Conservation (phyloP, 2,888 invertebrate species). For the Epistrophella euchroma region DNA sequence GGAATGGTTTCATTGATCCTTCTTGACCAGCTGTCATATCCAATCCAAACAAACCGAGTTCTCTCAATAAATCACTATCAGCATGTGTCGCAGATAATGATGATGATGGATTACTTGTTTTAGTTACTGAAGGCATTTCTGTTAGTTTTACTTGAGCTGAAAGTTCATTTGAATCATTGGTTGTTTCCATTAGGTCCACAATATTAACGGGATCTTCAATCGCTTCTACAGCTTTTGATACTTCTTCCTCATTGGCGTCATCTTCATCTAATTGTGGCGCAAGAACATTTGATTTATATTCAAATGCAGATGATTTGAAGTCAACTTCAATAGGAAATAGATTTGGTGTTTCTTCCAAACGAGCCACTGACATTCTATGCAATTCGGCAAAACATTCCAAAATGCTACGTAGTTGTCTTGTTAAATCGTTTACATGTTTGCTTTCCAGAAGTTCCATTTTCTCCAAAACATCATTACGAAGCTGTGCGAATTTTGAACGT, state of each 20-base stretch:
- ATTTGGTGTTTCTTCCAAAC: conserved; percentile 89
- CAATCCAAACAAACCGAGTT: conserved; percentile 86
- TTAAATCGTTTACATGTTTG: conserved; percentile 98
- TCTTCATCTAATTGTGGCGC: conserved; percentile 82
- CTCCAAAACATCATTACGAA: conserved; percentile 95
- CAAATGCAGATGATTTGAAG: conserved; percentile 95
- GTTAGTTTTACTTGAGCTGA: conserved; percentile 30
- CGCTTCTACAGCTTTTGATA: conserved; percentile 79
- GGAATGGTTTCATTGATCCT: neutral
- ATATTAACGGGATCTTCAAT: conserved; percentile 80
- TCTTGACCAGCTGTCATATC: conserved; percentile 78
- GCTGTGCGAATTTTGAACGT: conserved; percentile 91
- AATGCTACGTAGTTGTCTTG: conserved; percentile 92
- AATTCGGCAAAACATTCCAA: conserved; percentile 92
- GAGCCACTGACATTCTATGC: conserved; percentile 88
- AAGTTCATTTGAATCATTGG: conserved; percentile 40
- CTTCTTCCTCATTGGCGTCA: conserved; percentile 78
- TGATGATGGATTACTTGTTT: conserved; percentile 9
- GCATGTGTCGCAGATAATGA: conserved; percentile 55
- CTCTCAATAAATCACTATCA: conserved; percentile 84
- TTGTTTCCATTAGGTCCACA: conserved; percentile 77
- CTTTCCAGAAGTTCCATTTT: conserved; percentile 98
- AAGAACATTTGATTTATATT: conserved; percentile 87
- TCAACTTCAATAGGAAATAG: conserved; percentile 99
- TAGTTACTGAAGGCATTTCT: conserved; percentile 18